phyloP scores from a whole-genome alignment of 2,113 vertebrate genomes.

The Mustelus asterias region DNA sequence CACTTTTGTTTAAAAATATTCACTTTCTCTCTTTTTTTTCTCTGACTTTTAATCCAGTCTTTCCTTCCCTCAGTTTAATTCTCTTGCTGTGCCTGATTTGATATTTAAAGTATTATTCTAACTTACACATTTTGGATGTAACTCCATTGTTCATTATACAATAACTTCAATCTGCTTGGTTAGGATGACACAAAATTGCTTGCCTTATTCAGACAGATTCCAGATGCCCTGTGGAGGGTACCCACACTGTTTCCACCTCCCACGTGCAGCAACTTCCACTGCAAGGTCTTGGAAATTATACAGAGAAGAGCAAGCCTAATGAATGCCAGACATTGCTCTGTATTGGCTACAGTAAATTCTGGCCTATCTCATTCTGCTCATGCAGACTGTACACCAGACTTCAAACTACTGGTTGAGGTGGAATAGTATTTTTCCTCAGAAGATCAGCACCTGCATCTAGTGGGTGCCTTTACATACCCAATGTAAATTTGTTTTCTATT shows the following conservation, averaged over 20 bases:
- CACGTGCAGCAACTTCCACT: not conserved
- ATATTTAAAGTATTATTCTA: no score
- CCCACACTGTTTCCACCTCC: no score
- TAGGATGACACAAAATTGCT: not conserved
- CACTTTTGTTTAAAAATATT: no score
- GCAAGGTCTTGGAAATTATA: not conserved
- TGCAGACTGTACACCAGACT: not conserved
- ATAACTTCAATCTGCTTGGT: not conserved
- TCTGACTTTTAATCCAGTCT: no score
- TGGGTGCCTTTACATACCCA: not conserved
- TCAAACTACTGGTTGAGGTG: not conserved
- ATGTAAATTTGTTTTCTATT: not conserved
- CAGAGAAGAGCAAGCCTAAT: not conserved
- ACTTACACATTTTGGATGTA: no score
- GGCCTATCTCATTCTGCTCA: not conserved
- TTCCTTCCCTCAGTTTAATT: no score
- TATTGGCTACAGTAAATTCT: not conserved
- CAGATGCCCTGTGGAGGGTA: no score
- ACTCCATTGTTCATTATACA: not conserved
- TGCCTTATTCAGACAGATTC: not conserved
- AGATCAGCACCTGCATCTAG: not conserved
- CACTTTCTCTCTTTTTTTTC: no score
- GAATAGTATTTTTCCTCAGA: not conserved
- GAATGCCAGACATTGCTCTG: not conserved
- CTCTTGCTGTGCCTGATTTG: no score